A percentile compares a stretch with the other conserved stretches of the same genome.
These are phyloP conservation scores for Neodiprion lecontei DNA, from an alignment of 1,140 invertebrate species.

Conservation along the genomic window DNA sequence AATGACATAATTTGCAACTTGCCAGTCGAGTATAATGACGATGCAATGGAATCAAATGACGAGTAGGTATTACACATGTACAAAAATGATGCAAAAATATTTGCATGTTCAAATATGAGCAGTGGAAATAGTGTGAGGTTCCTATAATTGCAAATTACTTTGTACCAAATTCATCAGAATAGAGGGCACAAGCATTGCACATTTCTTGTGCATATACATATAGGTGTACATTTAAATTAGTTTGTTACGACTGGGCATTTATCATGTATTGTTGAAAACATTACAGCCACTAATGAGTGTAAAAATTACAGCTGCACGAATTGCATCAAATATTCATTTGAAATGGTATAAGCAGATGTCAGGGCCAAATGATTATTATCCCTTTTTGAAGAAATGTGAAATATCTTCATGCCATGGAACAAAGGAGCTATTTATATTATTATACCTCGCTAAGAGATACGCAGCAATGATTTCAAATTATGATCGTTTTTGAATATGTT, in stretches of 20 bases:
- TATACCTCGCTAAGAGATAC: too few relatives aligned
- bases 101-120: background rate
- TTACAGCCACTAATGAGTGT: background rate
- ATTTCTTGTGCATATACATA: background rate
- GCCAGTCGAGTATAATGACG: too few relatives aligned
- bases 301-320: background rate
- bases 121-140: background rate
- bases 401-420: background rate
- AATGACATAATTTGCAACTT: too few relatives aligned
- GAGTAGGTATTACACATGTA: background rate
- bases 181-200: background rate
- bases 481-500: slow-evolving; percentile 41
- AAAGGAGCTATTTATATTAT: too few relatives aligned
- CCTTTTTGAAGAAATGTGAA: background rate
- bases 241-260: background rate
- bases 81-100: slow-evolving; percentile 11
- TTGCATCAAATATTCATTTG: background rate
- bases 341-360: background rate
- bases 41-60: background rate
- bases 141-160: background rate
- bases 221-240: background rate
- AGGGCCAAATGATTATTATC: background rate
- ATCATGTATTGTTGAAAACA: background rate
- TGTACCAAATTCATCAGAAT: background rate
- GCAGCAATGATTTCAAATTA: too few relatives aligned